phyloP scores from a whole-genome alignment of 2,888 invertebrate genomes.

The Arge pagana region DNA sequence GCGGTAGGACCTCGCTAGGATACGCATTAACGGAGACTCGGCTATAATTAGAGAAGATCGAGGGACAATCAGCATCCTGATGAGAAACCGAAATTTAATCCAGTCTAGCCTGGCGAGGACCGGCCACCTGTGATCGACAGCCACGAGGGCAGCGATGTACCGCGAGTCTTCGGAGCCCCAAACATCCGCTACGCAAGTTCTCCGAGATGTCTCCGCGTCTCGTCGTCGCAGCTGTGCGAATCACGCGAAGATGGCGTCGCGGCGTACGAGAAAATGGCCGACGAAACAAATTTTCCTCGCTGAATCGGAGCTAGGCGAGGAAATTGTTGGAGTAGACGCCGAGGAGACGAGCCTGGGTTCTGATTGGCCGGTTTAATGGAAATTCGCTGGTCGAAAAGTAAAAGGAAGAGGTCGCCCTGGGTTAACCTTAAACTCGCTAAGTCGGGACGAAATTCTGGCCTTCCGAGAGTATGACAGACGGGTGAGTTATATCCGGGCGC shows the following conservation, averaged over 20 bases:
- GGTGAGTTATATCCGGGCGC: constrained; percentile 17
- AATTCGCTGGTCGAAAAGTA: constrained; percentile 9
- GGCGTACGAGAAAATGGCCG: not conserved
- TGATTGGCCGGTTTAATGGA: constrained; percentile 16
- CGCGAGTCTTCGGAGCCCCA: not conserved
- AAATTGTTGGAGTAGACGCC: not conserved
- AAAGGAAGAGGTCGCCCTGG: too few species aligned
- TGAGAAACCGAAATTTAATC: constrained; percentile 52
- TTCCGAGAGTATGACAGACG: constrained; percentile 20
- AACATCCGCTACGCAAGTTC: not conserved
- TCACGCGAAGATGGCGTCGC: not conserved
- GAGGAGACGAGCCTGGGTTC: constrained; percentile 5
- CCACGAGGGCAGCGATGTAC: not conserved
- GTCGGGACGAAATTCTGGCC: constrained; percentile 9
- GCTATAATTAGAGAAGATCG: constrained; percentile 52
- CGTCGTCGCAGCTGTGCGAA: not conserved
- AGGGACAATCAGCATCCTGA: constrained; percentile 47
- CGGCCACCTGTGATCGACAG: constrained; percentile 14
- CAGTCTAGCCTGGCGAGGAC: constrained; percentile 22
- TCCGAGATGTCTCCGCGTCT: not conserved
- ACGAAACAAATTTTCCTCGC: not conserved
- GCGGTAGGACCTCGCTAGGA: constrained; percentile 49
- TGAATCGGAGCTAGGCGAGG: too few species aligned
- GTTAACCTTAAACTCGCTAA: too few species aligned
- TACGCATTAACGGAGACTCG: constrained; percentile 50